Conservation (phyloP, 2,888 invertebrate species). For the Drosophila kokeensis region DNA sequence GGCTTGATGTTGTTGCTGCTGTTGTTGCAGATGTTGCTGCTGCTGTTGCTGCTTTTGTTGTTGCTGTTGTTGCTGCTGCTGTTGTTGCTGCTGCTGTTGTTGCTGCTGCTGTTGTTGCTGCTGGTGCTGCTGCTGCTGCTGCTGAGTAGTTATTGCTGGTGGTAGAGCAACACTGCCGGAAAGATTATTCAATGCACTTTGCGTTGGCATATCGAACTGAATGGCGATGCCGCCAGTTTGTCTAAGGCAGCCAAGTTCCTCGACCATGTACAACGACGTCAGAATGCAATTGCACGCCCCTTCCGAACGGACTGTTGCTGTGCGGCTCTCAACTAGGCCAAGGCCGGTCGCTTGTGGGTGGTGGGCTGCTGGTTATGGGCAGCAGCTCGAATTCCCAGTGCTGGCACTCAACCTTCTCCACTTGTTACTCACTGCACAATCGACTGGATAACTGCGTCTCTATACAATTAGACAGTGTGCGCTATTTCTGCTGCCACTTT, state of each 20-base stretch:
- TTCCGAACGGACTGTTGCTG: conserved; percentile 39
- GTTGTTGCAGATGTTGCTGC: conserved; percentile 8
- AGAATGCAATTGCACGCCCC: conserved; percentile 37
- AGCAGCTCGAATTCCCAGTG: neutral
- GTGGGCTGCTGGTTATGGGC: neutral
- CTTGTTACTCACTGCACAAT: conserved; percentile 13
- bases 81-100: conserved; percentile 25
- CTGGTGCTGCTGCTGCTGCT: conserved; percentile 28
- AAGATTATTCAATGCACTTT: conserved; percentile 36
- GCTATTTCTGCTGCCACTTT: neutral
- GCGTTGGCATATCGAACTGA: conserved; percentile 63
- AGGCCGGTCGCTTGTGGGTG: conserved; percentile 33
- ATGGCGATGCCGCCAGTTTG: conserved; percentile 66
- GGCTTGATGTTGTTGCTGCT: conserved; percentile 26
- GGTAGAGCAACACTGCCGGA: conserved; percentile 22
- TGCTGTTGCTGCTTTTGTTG: conserved; percentile 32
- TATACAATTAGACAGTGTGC: neutral
- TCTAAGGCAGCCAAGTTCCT: conserved; percentile 73
- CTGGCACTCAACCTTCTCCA: conserved; percentile 1
- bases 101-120: conserved; percentile 16
- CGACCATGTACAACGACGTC: conserved; percentile 59
- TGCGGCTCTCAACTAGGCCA: conserved; percentile 58
- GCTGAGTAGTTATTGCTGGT: conserved; percentile 16
- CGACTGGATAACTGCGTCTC: neutral
- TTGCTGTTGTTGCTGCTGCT: conserved; percentile 28